Evolutionary conservation across 2,888 invertebrate species (phyloP).

Genomic region (Platycheirus albimanus): DNA sequence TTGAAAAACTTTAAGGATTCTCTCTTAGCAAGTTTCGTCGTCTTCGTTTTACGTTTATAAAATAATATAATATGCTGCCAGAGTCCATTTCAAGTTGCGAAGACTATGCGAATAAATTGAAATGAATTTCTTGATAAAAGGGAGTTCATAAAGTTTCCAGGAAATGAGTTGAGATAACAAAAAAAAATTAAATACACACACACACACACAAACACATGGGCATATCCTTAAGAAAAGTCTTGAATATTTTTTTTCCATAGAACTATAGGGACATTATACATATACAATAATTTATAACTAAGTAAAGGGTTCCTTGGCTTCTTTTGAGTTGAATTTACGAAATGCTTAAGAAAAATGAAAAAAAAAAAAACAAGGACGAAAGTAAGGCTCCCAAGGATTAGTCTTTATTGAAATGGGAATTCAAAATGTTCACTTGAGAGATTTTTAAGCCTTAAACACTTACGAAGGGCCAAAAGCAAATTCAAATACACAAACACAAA

Average conservation of each 20-base stretch:
- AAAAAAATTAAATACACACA: constrained; percentile 32
- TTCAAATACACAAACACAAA: constrained; percentile 5
- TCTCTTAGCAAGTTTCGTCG: neutral
- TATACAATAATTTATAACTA: neutral
- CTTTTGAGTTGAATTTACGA: neutral
- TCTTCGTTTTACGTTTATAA: neutral
- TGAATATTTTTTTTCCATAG: constrained; percentile 9
- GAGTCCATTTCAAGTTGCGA: constrained; percentile 52
- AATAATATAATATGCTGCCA: neutral
- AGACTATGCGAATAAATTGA: constrained; percentile 61
- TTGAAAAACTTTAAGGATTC: constrained; percentile 53
- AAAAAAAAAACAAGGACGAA: constrained; percentile 18
- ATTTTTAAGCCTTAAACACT: constrained; percentile 22
- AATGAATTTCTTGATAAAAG: constrained; percentile 45
- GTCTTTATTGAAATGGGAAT: constrained; percentile 37
- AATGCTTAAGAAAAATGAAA: neutral
- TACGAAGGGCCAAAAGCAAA: constrained; percentile 8
- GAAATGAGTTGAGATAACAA: constrained; percentile 7
- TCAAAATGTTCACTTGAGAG: constrained; percentile 38
- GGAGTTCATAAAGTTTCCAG: constrained; percentile 47
- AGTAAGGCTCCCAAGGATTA: constrained; percentile 28
- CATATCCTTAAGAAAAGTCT: constrained; percentile 6
- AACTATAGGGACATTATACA: neutral
- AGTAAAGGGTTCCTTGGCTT: neutral
- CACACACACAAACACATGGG: neutral